These are phyloP conservation scores for Catajapyx aquilonaris DNA, from an alignment of 1,140 invertebrate species.

Conservation along the genomic window DNA sequence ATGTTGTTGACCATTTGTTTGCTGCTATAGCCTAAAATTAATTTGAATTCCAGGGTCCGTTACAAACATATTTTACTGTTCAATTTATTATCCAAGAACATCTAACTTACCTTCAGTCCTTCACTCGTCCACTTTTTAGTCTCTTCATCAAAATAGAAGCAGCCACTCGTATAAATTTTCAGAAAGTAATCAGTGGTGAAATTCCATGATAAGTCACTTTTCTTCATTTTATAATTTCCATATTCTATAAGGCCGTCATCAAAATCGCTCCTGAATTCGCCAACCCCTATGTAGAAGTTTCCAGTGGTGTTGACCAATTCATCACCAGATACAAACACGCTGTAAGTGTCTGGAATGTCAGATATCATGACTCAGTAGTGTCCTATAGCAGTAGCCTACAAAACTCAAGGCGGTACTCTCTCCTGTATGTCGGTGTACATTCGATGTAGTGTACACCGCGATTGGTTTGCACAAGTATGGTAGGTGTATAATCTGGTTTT, in stretches of 20 bases:
- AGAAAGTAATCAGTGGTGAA: constrained; percentile 15
- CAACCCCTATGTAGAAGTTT: constrained; percentile 16
- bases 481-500: not conserved
- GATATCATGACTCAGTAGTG: constrained; percentile 9
- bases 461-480: constrained; percentile 8
- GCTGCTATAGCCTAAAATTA: constrained; percentile 7
- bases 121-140: constrained; percentile 15
- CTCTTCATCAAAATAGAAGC: constrained; percentile 16
- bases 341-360: constrained; percentile 4
- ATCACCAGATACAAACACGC: not conserved
- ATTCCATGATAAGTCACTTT: constrained; percentile 9
- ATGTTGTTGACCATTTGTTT: constrained; percentile 18
- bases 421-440: constrained; percentile 13
- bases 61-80: not conserved
- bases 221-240: constrained; percentile 7
- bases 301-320: constrained; percentile 12
- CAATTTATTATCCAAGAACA: not conserved
- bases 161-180: constrained; percentile 17
- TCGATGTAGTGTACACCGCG: constrained; percentile 13
- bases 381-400: constrained; percentile 8
- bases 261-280: constrained; percentile 11
- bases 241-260: constrained; percentile 10
- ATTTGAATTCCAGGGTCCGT: too few relatives aligned
- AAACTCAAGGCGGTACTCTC: constrained; percentile 13
- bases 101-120: constrained; percentile 15